A percentile compares a stretch with the other conserved stretches of the same genome.
Evolutionary conservation across 2,888 invertebrate species (phyloP).

Genomic region (Halocaridina rubra): DNA sequence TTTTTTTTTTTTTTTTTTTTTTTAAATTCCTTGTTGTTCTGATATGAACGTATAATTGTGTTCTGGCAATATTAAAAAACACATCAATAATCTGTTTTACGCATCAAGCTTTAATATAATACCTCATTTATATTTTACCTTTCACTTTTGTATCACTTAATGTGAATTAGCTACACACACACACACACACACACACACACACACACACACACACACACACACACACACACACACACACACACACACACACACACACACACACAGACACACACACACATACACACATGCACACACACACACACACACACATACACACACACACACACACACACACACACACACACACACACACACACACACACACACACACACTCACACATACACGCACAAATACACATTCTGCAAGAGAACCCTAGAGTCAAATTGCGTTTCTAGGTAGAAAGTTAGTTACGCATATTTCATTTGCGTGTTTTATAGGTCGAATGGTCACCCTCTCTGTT

Average conservation of each 20-base stretch:
- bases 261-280: constrained; percentile 13
- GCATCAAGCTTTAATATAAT: background rate
- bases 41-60: too few species aligned
- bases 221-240: too few species aligned
- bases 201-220: too few species aligned
- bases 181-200: background rate
- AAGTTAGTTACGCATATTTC: too few species aligned
- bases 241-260: background rate
- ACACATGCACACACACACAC: constrained; percentile 19
- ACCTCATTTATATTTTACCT: background rate
- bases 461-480: too few species aligned
- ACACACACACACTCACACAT: background rate
- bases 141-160: background rate
- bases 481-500: too few species aligned
- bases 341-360: constrained; percentile 4
- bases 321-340: constrained; percentile 27
- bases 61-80: background rate
- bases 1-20: background rate
- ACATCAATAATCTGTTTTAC: background rate
- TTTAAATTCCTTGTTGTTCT: background rate
- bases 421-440: background rate
- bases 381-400: constrained; percentile 13
- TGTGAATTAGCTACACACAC: background rate
- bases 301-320: constrained; percentile 20
- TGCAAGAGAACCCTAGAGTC: background rate